Evolutionary conservation across 2,888 invertebrate species (phyloP).

Genomic region (Tenodera sinensis): DNA sequence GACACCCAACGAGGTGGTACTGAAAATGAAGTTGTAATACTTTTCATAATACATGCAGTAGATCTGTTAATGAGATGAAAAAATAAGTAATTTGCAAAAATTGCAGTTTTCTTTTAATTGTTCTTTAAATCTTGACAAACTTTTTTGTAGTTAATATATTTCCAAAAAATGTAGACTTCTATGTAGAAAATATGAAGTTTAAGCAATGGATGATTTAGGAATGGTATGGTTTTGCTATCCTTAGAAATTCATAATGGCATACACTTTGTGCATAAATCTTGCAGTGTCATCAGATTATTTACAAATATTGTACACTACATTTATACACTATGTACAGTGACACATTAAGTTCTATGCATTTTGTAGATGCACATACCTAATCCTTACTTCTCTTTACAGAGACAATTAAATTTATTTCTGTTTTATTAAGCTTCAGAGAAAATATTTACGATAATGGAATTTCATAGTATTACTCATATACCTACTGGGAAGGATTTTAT

Average conservation of each 20-base stretch:
- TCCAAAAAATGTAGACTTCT: background rate
- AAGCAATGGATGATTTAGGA: background rate
- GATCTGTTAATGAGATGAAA: background rate
- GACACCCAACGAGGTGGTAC: constrained; percentile 47
- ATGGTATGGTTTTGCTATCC: background rate
- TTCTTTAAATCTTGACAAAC: background rate
- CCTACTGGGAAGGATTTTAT: no score
- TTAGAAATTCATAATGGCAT: background rate
- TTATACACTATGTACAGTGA: background rate
- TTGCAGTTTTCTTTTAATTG: background rate
- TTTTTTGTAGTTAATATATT: background rate
- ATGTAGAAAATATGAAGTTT: background rate
- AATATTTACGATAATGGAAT: no score
- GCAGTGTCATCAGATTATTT: background rate
- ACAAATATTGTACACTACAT: background rate
- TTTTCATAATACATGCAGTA: background rate
- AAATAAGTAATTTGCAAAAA: background rate
- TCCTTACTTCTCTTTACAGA: background rate
- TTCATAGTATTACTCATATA: no score
- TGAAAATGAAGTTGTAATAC: constrained; percentile 33
- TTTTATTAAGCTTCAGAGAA: no score
- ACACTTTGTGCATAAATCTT: background rate
- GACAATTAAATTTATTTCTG: no score
- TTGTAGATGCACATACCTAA: background rate
- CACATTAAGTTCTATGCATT: background rate